These are phyloP conservation scores for Chrosomus eos DNA, from an alignment of 2,797 vertebrate species.

Conservation along the genomic window DNA sequence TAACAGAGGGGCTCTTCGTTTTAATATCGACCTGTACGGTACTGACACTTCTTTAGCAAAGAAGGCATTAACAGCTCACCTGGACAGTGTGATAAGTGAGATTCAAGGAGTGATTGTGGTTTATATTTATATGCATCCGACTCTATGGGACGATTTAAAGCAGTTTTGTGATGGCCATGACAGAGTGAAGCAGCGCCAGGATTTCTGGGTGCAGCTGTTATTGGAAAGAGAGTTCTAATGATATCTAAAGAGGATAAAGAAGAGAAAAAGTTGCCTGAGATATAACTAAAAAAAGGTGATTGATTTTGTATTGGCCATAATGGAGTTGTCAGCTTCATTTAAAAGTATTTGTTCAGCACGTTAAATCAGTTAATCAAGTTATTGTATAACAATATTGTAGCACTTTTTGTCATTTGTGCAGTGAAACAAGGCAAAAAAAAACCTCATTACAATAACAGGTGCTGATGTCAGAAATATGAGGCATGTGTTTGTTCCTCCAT, in stretches of 20 bases:
- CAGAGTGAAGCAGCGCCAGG: conserved; percentile 16
- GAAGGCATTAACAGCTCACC: conserved; percentile 53
- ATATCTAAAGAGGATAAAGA: not conserved
- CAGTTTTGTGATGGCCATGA: conserved; percentile 58
- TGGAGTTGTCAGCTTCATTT: not conserved
- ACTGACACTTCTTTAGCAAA: conserved; percentile 45
- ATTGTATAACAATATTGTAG: not conserved
- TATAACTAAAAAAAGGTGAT: not conserved
- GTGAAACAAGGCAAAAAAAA: not conserved
- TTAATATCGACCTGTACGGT: conserved; percentile 65
- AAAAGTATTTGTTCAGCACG: not conserved
- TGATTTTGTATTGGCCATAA: not conserved
- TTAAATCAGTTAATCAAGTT: not conserved
- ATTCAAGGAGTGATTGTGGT: conserved; percentile 48
- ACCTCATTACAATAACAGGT: not conserved
- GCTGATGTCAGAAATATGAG: not conserved
- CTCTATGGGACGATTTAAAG: conserved; percentile 51
- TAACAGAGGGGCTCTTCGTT: conserved; percentile 50
- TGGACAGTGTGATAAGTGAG: conserved; percentile 51
- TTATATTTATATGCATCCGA: conserved; percentile 56
- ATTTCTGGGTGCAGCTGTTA: conserved; percentile 55
- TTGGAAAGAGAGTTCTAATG: conserved; percentile 48
- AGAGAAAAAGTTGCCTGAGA: not conserved
- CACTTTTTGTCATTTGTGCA: not conserved
- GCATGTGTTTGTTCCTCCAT: not conserved